A percentile compares a stretch with the other conserved stretches of the same genome.
Evolutionary conservation across 2,888 invertebrate species (phyloP).

Genomic region (Lasiommata megera): DNA sequence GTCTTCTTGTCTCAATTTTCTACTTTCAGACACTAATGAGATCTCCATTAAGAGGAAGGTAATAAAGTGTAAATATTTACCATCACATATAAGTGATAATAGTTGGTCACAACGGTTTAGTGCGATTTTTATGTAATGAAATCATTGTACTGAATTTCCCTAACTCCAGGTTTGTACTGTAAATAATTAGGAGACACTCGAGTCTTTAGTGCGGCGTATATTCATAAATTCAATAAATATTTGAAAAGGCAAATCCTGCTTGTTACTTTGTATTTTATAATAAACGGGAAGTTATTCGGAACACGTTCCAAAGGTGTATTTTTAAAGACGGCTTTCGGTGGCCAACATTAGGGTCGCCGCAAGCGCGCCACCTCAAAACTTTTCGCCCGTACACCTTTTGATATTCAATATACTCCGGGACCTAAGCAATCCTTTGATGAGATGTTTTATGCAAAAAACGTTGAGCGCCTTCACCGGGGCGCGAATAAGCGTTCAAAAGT

Average conservation of each 20-base stretch:
- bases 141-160: no score
- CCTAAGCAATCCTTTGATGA: constrained; percentile 81
- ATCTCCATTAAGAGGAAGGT: no score
- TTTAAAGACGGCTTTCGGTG: constrained; percentile 76
- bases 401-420: constrained; percentile 79
- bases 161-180: no score
- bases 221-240: constrained; percentile 22
- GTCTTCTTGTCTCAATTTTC: no score
- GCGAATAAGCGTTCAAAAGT: constrained; percentile 79
- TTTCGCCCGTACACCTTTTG: constrained; percentile 74
- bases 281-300: constrained; percentile 63
- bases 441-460: constrained; percentile 82
- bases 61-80: no score
- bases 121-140: no score
- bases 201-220: no score
- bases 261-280: constrained; percentile 38
- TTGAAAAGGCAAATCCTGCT: constrained; percentile 28
- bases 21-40: no score
- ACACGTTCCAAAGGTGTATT: constrained; percentile 77
- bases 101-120: no score
- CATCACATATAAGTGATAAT: no score
- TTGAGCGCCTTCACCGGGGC: constrained; percentile 73
- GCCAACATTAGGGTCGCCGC: constrained; percentile 69
- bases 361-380: constrained; percentile 60
- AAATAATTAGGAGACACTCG: no score